phyloP scores from a whole-genome alignment of 2,888 invertebrate species.

The Drosophila testacea region DNA sequence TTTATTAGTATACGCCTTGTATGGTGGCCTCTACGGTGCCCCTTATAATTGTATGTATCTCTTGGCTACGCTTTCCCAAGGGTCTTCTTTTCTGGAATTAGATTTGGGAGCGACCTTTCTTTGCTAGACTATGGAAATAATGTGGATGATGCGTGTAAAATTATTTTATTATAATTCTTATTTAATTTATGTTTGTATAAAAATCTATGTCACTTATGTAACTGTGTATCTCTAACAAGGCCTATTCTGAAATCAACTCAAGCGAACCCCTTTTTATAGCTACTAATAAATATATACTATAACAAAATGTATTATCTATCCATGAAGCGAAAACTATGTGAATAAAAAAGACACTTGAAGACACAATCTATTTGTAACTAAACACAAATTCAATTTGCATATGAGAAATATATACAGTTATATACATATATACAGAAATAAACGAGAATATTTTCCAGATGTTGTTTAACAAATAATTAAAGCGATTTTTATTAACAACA shows the following conservation, averaged over 20 bases:
- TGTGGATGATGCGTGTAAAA: constrained; percentile 1
- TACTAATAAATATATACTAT: constrained; percentile 11
- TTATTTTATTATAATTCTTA: constrained; percentile 20
- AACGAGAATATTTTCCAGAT: constrained; percentile 69
- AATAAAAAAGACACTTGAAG: constrained; percentile 61
- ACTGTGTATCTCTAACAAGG: constrained; percentile 46
- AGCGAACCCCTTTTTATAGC: constrained; percentile 55
- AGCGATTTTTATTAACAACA: constrained; percentile 20
- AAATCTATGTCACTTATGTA: constrained; percentile 43
- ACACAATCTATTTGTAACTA: constrained; percentile 50
- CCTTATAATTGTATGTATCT: constrained; percentile 17
- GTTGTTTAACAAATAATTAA: constrained; percentile 53
- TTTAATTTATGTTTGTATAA: constrained; percentile 61
- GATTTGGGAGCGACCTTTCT: background rate
- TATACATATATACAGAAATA: constrained; percentile 41
- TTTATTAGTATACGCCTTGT: constrained; percentile 24
- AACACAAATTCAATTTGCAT: constrained; percentile 59
- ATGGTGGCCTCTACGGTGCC: constrained; percentile 11
- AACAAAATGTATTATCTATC: constrained; percentile 59
- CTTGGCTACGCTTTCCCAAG: constrained; percentile 19
- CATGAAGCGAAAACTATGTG: constrained; percentile 58
- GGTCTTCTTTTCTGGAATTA: constrained; percentile 14
- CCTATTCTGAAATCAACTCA: constrained; percentile 65
- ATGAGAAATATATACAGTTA: constrained; percentile 36
- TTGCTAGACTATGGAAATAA: constrained; percentile 11